phyloP scores from a whole-genome alignment of 2,888 invertebrate genomes.

The Nomada ferruginata region DNA sequence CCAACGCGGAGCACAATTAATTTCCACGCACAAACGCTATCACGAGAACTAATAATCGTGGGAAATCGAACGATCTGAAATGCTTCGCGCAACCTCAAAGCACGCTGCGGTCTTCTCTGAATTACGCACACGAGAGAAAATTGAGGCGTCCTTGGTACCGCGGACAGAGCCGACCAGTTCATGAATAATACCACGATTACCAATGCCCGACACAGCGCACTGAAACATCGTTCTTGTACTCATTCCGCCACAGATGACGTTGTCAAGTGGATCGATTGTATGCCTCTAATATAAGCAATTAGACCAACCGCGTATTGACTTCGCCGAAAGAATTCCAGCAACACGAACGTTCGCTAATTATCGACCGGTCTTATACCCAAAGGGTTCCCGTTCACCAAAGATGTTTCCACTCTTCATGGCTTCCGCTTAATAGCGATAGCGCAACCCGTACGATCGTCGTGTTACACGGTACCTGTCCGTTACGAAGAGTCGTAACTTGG shows the following conservation, averaged over 20 bases:
- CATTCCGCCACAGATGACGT: conserved; percentile 40
- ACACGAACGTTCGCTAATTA: conserved; percentile 78
- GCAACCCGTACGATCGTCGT: conserved; percentile 43
- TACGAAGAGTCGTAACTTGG: conserved; percentile 46
- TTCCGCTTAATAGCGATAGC: conserved; percentile 63
- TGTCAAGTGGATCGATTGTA: conserved; percentile 54
- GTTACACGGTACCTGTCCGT: conserved; percentile 29
- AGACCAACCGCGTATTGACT: conserved; percentile 49
- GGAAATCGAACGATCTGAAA: not conserved
- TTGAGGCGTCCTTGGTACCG: conserved; percentile 8
- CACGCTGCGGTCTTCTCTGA: not conserved
- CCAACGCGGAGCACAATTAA: too few relatives aligned
- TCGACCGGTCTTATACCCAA: conserved; percentile 67
- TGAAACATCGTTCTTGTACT: conserved; percentile 1
- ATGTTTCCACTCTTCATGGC: conserved; percentile 18
- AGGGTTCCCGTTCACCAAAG: conserved; percentile 22
- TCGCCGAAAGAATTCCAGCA: conserved; percentile 61
- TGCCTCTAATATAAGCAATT: conserved; percentile 67
- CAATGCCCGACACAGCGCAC: not conserved
- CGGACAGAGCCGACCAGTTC: conserved; percentile 13
- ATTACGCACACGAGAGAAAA: not conserved
- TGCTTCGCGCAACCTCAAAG: not conserved
- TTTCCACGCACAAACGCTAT: not conserved
- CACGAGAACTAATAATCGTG: not conserved
- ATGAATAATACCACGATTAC: conserved; percentile 24